Base-by-base conservation (phyloP, 2,888 invertebrate genomes). In the Ichneumoninae sp. region DNA sequence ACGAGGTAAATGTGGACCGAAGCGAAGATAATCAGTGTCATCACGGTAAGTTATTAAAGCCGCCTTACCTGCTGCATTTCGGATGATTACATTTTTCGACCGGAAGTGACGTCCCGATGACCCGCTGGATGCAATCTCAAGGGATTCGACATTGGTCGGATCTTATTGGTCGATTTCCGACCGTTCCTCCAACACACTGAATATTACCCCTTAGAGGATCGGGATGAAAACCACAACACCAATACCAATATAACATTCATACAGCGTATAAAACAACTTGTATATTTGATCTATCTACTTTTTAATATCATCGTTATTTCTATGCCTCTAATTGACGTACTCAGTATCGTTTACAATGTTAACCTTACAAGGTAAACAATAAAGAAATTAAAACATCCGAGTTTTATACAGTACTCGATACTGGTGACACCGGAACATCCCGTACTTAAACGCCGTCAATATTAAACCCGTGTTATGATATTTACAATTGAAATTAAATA, bases 401-500 rank as follows among this genome's bases (percentile, higher is more conserved):
- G 16, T 47, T 19, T 30, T 19, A 22, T 54, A 10, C 50, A 26
- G 16, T 74, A 60, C 63, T 66, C 66, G 66, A 66, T 22, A 66
- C 66, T 66, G 22, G 36, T 22, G 19, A 40, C 66, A 40, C 40
- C 36, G 66, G 40, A 66, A 66, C 26, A 40, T 66, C 40, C 66
- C 66, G 19, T 66, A 36, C 19, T n/a, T 40, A 36, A 40, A 40
- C 33, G 26, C 30, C 52, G 36, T 22, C 71, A 19, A 54, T 54
- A 19, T 63, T 33, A 36, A 57, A 52, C 65, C 77, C 71, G 54
- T 71, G 57, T 54, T 71, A 82, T 74, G 60, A 76, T 85, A 85
- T 85, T 73, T 85, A 83, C 78, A 83, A 60, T 66, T 57, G 60
- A 36, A 81, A 65, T 71, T 76, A 65, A 85, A 84, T 86, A 84